Base-by-base conservation (phyloP, 1,140 invertebrate genomes). In the Ectropis grisescens region DNA sequence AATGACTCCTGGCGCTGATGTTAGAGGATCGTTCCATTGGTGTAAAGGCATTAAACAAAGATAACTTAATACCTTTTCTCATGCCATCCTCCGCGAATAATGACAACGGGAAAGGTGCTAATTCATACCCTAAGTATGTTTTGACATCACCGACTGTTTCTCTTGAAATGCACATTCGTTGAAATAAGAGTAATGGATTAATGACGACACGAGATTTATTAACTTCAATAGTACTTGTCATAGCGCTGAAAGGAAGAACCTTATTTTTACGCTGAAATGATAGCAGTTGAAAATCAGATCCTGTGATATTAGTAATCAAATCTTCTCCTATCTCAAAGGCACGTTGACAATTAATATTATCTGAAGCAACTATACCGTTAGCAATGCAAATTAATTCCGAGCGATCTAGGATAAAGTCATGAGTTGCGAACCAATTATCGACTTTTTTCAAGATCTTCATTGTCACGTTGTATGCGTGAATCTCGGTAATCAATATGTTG, bases 401-500 rank as follows among this genome's bases (percentile, higher is more conserved):
- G 8, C 19, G 7, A 0, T 42, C 19, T 34, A 35, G 42, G 37
- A 51, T 45, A 19, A 65, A 59, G 48, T 61, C 14, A 53, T 68
- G 60, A 3, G 32, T 23, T 32, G 51, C 42, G 29, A 82, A 64
- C 69, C 69, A 82, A n/a, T 41, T 33, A 15, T 57, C 4, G 29
- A 81, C 43, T 54, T 39, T 62, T n/a, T 35, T 45, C 22, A 32
- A 67, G 33, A 38, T 82, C 67, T 40, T 39, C 32, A 37, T 40
- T 39, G 54, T 82, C 69, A 51, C 41, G 62, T 45, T 61, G 58
- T 11, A 72, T 45, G 38, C 79, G 38, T 28, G 60, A 62, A 48
- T 65, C 54, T 13, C 54, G 49, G 15, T 58, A 33, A 58, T 81
- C 74, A 35, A 74, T 55, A 58, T 82, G 71, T 44, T 84, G 71